phyloP scores from a whole-genome alignment of 2,888 invertebrate species.

The Microplitis deprimator region DNA sequence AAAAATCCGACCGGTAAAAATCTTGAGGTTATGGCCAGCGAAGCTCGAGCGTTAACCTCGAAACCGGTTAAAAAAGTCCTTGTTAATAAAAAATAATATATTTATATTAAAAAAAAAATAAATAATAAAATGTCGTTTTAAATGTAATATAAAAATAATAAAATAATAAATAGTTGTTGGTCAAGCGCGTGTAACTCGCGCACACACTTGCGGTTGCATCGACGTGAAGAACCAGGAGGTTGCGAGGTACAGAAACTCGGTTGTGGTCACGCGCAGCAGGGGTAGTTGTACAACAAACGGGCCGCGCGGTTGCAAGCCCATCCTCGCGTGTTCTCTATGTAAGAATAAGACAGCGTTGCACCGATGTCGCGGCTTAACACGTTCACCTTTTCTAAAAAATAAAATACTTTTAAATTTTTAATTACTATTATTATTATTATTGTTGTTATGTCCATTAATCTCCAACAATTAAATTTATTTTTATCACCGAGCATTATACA shows the following conservation, averaged over 20 bases:
- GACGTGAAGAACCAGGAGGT: not conserved
- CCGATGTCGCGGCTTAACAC: constrained; percentile 17
- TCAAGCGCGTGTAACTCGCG: constrained; percentile 5
- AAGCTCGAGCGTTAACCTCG: no score
- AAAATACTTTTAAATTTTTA: not conserved
- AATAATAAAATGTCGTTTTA: no score
- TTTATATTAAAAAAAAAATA: no score
- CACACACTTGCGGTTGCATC: not conserved
- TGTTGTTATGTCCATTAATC: not conserved
- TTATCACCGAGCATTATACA: not conserved
- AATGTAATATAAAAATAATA: no score
- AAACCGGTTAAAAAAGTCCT: no score
- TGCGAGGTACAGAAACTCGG: no score
- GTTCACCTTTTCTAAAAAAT: not conserved
- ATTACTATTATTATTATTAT: constrained; percentile 7
- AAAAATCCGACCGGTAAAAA: no score
- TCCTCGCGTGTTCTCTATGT: constrained; percentile 23
- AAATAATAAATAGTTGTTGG: constrained; percentile 11
- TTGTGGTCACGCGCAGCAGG: constrained; percentile 31
- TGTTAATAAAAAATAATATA: no score
- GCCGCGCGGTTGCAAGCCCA: constrained; percentile 20
- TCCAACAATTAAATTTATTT: not conserved
- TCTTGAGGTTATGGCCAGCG: no score
- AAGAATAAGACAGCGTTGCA: constrained; percentile 29
- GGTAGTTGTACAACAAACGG: not conserved